Base-by-base conservation (phyloP, 2,888 invertebrate species). In the Hecatera dysodea region DNA sequence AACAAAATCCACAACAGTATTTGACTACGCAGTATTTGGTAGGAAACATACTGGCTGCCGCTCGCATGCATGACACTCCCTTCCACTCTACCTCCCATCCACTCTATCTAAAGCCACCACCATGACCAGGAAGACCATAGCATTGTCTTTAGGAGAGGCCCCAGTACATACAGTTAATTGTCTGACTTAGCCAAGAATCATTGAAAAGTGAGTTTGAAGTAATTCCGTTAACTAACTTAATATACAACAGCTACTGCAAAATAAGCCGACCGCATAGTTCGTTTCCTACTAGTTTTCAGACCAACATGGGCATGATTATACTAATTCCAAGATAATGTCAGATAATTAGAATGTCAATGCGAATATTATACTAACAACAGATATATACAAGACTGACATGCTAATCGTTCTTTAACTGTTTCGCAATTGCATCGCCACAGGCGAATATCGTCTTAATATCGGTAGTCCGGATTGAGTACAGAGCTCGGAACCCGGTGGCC, bases 331-430 rank as follows among this genome's bases (percentile, higher is more conserved):
- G 50, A 74, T 78, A 79, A 78, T 67, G 60, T 61, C 57, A 48
- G 39, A 63, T 55, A 79, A 79, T 78, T 78, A 78, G 46, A 66
- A 63, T 78, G 79, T 79, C 78, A 78, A 74, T 78, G 69, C 19
- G 69, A 60, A 69, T 78, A 78, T 78, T 74, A 78, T 72, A 65
- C 78, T 57, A 61, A 65, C 55, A 64, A 64, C 64, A 52, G 69
- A 46, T 60, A 60, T 57, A 67, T 65, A 67, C 33, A 9, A 44
- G 55, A 74, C 12, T 69, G 78, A 75, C 80, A 71, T 50, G 44
- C 50, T 71, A 79, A 79, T 75, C 29, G 63, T 15, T 65, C 6
- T 50, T n/a, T 69, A 61, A 56, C 52, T 63, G 55, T 78, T 63
- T 69, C 59, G 63, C 56, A 67, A 78, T 79, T 56, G 63, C 24